Base-by-base conservation (phyloP, 2,888 invertebrate species). In the Hirtodrosophila alboralis region DNA sequence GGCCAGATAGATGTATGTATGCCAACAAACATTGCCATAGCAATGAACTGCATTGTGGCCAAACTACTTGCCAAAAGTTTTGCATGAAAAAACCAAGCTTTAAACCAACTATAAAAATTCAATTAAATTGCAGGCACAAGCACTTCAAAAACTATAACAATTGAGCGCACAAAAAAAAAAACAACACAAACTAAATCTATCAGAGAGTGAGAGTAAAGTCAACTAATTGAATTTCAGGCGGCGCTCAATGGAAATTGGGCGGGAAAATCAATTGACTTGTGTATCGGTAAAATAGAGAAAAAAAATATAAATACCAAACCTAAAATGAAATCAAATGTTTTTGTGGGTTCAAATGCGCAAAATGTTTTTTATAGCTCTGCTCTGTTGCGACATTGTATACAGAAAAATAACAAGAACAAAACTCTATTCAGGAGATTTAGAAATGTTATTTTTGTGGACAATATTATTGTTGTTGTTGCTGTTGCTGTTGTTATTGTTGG, bases 251-350 rank as follows among this genome's bases (percentile, higher is more conserved):
- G 14, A 0, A 1, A 27, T 33, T 16, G 23, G 18, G 27, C 14
- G 7, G 27, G 27, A 37, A 71, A 62, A 54, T 53, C 69, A 69
- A 72, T 74, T 72, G 64, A 60, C 57, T 68, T 59, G 48, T 37
- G 13, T 23, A 6, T 16, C 13, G 13, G 14, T 37, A 31, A 58
- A 54, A 58, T 1, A 18, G 3, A 18, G 5, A 18, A 18, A 18
- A 18, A 18, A 1, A 18, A 18, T 4, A 18, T 18, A 18, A 18
- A 18, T 18, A n/a, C n/a, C 4, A 18, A 53, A 23, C 36, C 34
- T 36, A 31, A 68, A 75, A 70, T 78, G 51, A 70, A 83, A 83
- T 85, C 74, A 79, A 85, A 80, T 84, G 75, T 81, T 72, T 76
- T 84, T 57, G 78, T 45, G 8, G 36, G 41, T 44, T 59, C 58